Evolutionary conservation across 2,888 invertebrate genomes (phyloP).

Genomic region (Globia sparganii): DNA sequence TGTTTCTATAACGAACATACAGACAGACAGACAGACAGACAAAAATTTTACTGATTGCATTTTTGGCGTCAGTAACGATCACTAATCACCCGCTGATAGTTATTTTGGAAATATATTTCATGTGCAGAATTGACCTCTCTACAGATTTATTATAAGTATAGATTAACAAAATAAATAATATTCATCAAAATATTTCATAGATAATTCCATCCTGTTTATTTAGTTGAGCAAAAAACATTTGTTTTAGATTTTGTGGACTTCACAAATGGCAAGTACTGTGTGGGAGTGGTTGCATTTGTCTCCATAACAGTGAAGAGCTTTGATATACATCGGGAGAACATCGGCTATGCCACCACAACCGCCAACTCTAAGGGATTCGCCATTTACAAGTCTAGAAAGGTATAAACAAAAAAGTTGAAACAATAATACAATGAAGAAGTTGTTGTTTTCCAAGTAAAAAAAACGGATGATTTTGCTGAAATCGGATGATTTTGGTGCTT

Average conservation of each 20-base stretch:
- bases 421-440: background rate
- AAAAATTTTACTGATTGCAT: too few species aligned
- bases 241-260: conserved; percentile 86
- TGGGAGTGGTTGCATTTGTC: conserved; percentile 86
- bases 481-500: background rate
- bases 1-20: too few species aligned
- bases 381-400: conserved; percentile 87
- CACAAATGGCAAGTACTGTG: conserved; percentile 83
- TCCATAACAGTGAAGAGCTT: conserved; percentile 83
- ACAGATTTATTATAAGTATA: too few species aligned
- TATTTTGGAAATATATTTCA: too few species aligned
- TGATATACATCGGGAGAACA: conserved; percentile 86
- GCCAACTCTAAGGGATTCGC: conserved; percentile 84
- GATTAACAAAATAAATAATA: background rate
- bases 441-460: background rate
- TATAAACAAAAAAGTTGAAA: conserved; percentile 51
- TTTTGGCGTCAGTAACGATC: too few species aligned
- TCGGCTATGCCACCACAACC: conserved; percentile 85
- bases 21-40: too few species aligned
- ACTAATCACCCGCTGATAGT: too few species aligned
- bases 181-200: too few species aligned
- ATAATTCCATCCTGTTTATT: background rate
- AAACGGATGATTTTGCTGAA: background rate
- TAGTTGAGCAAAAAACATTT: background rate
- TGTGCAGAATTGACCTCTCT: too few species aligned